Base-by-base conservation (phyloP, 2,797 vertebrate species). In the Orientallactaga sibirica region DNA sequence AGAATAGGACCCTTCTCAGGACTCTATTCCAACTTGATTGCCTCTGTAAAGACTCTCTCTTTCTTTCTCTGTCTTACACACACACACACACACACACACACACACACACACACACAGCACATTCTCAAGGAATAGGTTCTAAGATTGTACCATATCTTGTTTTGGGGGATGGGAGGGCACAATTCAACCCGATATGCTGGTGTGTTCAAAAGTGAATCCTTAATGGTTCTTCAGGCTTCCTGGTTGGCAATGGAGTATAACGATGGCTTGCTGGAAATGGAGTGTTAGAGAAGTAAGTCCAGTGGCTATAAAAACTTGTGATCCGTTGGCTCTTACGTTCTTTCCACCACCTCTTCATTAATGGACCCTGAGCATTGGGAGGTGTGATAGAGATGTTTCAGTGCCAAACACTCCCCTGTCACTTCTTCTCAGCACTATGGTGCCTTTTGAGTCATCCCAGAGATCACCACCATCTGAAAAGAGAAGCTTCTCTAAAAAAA, bases 151-250 rank as follows among this genome's bases (percentile, higher is more conserved):
- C 10, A 29, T 67, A 55, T 81, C 55, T 82, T 76, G 55, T 16
- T 64, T 67, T 73, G 33, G 41, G 24, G 73, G 16, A 24, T 25
- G 16, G 43, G 25, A 71, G n/a, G 62, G 52, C 24, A 48, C 52
- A 82, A 1, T 73, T 84, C 29, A 58, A 77, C 24, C n/a, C 33
- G 15, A 41, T 88, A 79, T 41, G 61, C 33, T 71, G 43, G 78
- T 37, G 4, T 37, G 64, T 55, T 75, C 92, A 86, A 64, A 83
- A 76, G 61, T 82, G 66, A 92, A 82, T 78, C n/a, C 19, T 64
- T 58, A 80, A 55, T 71, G 24, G 18, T 7, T 87, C 62, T 73
- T 55, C 67, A 70, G 58, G 7, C 70, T 77, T 58, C 70, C 74
- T 58, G 70, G n/a, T 76, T 82, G 85, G 19, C 22, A 76, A 70